phyloP scores from a whole-genome alignment of 1,140 invertebrate genomes.

The Fopius arisanus region DNA sequence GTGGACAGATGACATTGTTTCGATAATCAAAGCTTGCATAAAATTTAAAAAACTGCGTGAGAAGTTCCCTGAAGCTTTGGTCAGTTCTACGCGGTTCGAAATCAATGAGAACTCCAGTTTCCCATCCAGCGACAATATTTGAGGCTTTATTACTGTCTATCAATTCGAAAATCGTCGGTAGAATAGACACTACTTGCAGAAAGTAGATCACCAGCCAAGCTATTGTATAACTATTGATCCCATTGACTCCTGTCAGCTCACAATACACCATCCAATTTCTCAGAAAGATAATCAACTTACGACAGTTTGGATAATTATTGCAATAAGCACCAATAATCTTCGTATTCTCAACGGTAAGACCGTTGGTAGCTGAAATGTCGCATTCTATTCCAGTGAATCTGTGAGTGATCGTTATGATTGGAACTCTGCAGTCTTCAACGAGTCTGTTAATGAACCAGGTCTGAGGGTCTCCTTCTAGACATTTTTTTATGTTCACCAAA shows the following conservation, averaged over 20 bases:
- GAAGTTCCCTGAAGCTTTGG: constrained; percentile 43
- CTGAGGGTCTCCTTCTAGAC: constrained; percentile 25
- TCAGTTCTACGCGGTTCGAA: background rate
- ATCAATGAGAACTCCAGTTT: constrained; percentile 29
- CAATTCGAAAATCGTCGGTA: constrained; percentile 45
- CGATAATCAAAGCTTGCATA: constrained; percentile 63
- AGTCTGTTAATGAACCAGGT: constrained; percentile 38
- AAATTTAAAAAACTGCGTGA: constrained; percentile 64
- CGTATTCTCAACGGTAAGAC: constrained; percentile 67
- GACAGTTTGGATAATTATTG: constrained; percentile 49
- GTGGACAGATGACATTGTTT: constrained; percentile 60
- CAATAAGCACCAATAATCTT: constrained; percentile 60
- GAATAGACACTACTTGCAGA: constrained; percentile 45
- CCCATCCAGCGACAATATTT: constrained; percentile 40
- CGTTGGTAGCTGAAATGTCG: constrained; percentile 68
- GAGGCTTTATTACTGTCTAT: constrained; percentile 34
- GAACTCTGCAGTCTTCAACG: constrained; percentile 53
- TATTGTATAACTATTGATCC: constrained; percentile 45
- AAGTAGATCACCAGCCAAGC: constrained; percentile 52
- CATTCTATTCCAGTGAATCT: constrained; percentile 58
- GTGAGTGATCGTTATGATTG: constrained; percentile 67
- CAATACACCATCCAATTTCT: constrained; percentile 63
- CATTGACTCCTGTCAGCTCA: constrained; percentile 29
- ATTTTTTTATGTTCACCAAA: constrained; percentile 21
- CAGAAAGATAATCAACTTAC: constrained; percentile 57